Base-by-base conservation (phyloP, 2,113 vertebrate genomes). In the Hippolais icterina region DNA sequence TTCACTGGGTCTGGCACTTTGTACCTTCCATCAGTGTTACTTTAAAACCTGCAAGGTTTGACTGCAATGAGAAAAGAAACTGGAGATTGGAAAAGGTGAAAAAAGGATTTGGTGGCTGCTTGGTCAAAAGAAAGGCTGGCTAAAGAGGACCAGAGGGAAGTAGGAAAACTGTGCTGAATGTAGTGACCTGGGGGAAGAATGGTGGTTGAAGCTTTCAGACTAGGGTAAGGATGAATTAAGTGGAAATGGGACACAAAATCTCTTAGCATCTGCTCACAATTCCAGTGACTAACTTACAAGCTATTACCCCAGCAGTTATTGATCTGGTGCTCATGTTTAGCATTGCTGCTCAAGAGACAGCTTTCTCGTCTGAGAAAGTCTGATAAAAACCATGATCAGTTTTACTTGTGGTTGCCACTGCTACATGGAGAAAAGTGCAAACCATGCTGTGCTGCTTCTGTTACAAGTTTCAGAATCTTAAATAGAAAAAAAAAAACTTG, bases 21-120 rank as follows among this genome's bases (percentile, higher is more conserved):
- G 1, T 47, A 20, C 12, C 14, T 5, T 1, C 29, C 50, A n/a
- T 35, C 4, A 0, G 22, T 14, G 5, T 31, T 37, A 31, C 10
- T 60, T 60, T 44, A 72, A 77, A 89, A 9, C 22, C 50, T 50
- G n/a, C 8, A 47, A 60, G 8, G 10, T 47, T 88, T 72, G 71
- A 33, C 27, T 4, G 7, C 33, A 72, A 24, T 64, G 11, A 82
- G 29, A 83, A 37, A 2, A 65, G 46, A 25, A 93, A 71, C 4
- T 57, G n/a, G 31, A 53, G 25, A 59, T 14, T 53, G 11, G 31
- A 76, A 79, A 87, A 68, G 37, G 10, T 19, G 37, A 37, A 47
- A 28, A 49, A 72, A 72, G 20, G 75, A 33, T 84, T 64, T 95
- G 29, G 22, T 28, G 56, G 11, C 27, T 60, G 9, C 39, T 60